These are phyloP conservation scores for Clarias gariepinus DNA, from an alignment of 2,113 vertebrate genomes.

Conservation along the genomic window DNA sequence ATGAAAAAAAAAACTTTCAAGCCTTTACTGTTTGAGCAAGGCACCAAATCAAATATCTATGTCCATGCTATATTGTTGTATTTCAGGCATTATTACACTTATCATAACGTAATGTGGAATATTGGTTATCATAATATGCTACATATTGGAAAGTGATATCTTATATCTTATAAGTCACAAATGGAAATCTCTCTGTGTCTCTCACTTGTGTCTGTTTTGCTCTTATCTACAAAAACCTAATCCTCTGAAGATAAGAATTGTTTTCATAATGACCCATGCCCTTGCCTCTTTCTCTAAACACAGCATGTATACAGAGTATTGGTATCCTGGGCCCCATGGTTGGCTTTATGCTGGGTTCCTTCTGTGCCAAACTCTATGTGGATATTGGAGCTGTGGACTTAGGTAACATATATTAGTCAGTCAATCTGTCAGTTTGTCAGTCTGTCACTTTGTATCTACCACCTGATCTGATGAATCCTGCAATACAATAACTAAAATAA, in stretches of 20 bases:
- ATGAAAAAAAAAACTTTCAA: constrained; percentile 35
- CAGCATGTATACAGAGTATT: constrained; percentile 87
- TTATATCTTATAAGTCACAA: constrained; percentile 3
- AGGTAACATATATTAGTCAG: constrained; percentile 72
- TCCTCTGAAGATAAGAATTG: neutral
- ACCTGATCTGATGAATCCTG: too few relatives aligned
- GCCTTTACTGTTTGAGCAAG: neutral
- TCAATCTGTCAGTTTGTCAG: neutral
- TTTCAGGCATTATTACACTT: neutral
- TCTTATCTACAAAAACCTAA: neutral
- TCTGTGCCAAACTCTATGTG: constrained; percentile 89
- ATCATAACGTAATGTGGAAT: neutral
- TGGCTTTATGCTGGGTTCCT: constrained; percentile 90
- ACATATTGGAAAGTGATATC: neutral
- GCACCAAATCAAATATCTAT: neutral
- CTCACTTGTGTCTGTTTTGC: neutral
- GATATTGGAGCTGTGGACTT: constrained; percentile 87
- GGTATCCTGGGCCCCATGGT: constrained; percentile 92
- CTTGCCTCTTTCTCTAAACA: constrained; percentile 30
- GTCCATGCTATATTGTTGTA: neutral
- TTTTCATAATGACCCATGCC: neutral
- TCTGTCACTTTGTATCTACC: neutral
- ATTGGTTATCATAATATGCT: neutral
- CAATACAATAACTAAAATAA: too few relatives aligned
- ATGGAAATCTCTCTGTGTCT: neutral